Percentiles rank a stretch among this genome's conserved stretches.
phyloP scores from a whole-genome alignment of 2,888 invertebrate species.

The Platycnemis pennipes region DNA sequence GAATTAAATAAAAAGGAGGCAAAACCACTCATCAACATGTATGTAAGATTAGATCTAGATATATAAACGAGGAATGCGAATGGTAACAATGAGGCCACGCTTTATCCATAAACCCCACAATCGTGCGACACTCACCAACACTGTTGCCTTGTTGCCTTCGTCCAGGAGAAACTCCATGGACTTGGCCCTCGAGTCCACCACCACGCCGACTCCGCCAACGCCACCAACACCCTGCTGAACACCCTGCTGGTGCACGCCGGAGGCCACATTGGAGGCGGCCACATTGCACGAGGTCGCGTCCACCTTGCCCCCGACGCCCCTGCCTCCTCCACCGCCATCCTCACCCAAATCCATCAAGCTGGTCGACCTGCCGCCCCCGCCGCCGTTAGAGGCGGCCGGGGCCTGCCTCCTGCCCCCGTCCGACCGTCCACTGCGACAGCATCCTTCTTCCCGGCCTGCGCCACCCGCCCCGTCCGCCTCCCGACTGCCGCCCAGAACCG shows the following conservation, averaged over 20 bases:
- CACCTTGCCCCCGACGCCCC: constrained; percentile 69
- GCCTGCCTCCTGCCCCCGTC: constrained; percentile 54
- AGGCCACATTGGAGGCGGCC: constrained; percentile 74
- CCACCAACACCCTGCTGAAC: constrained; percentile 72
- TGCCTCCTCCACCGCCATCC: constrained; percentile 72
- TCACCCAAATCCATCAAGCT: constrained; percentile 70
- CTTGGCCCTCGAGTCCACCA: constrained; percentile 82
- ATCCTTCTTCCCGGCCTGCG: constrained; percentile 5
- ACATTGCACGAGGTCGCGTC: constrained; percentile 75
- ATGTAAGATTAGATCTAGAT: neutral
- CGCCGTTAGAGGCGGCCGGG: constrained; percentile 70
- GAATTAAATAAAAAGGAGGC: neutral
- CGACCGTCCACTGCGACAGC: constrained; percentile 45
- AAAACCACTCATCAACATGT: neutral
- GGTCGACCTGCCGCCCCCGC: constrained; percentile 71
- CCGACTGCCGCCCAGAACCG: constrained; percentile 18
- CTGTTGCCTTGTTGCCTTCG: constrained; percentile 93
- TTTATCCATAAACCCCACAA: neutral
- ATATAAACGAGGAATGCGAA: neutral
- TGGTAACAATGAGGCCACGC: too few species aligned
- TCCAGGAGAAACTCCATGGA: constrained; percentile 98
- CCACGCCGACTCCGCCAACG: constrained; percentile 78
- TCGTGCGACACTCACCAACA: constrained; percentile 86
- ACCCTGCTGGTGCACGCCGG: constrained; percentile 45
- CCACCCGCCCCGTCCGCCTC: constrained; percentile 46